phyloP scores from a whole-genome alignment of 2,797 vertebrate species.

The Dendrocincla tyrannina region DNA sequence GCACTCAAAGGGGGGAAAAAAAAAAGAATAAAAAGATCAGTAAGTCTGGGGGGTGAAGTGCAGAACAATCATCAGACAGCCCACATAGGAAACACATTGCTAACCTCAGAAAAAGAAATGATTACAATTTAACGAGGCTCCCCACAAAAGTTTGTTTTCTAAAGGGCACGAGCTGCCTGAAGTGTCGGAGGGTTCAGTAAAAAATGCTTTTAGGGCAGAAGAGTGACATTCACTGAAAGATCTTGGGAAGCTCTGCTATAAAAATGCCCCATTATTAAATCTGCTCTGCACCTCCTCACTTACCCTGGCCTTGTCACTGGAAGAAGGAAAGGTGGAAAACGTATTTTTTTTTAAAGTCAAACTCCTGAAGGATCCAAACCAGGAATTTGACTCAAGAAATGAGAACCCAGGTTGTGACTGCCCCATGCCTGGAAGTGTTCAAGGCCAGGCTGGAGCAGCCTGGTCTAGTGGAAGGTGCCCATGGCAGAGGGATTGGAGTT shows the following conservation, averaged over 20 bases:
- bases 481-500: not conserved
- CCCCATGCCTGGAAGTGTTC: not conserved
- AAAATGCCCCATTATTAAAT: not conserved
- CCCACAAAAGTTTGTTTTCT: not conserved
- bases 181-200: not conserved
- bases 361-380: not conserved
- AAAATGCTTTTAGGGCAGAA: not conserved
- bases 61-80: not conserved
- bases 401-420: not conserved
- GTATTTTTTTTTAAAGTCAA: not conserved
- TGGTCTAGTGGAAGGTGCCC: not conserved
- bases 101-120: not conserved
- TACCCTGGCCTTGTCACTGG: not conserved
- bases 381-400: not conserved
- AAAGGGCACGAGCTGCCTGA: not conserved
- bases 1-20: not conserved
- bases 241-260: not conserved
- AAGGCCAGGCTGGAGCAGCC: not conserved
- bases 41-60: not conserved
- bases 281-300: not conserved
- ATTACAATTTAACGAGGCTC: not conserved
- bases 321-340: not conserved
- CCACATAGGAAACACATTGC: not conserved
- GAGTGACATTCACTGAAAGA: not conserved
- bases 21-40: not conserved